Evolutionary conservation across 2,888 invertebrate genomes (phyloP).

Genomic region (Sinopyrophorus schimmeli): DNA sequence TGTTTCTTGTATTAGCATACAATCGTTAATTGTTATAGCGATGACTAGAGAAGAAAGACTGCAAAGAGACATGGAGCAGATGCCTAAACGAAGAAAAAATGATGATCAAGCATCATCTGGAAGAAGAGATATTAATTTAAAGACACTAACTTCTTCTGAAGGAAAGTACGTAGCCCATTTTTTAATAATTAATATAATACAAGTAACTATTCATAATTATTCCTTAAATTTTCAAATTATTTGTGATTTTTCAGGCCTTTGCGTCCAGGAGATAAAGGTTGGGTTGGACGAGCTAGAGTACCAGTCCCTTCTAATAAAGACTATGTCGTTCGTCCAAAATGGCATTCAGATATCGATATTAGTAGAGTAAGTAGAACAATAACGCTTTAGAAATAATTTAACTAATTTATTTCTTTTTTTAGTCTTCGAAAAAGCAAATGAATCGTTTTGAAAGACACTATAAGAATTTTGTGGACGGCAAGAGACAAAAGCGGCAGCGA

Average conservation of each 20-base stretch:
- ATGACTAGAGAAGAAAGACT: slow-evolving; percentile 92
- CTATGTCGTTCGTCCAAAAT: slow-evolving; percentile 92
- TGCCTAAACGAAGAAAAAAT: slow-evolving; percentile 63
- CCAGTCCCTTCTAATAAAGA: slow-evolving; percentile 95
- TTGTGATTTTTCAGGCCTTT: slow-evolving; percentile 60
- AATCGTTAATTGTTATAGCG: slow-evolving; percentile 55
- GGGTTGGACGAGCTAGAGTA: slow-evolving; percentile 92
- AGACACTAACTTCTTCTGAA: slow-evolving; percentile 61
- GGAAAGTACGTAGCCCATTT: slow-evolving; percentile 57
- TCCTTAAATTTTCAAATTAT: slow-evolving; percentile 2
- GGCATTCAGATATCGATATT: slow-evolving; percentile 86
- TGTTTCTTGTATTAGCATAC: not conserved
- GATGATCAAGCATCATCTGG: slow-evolving; percentile 56
- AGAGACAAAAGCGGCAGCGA: slow-evolving; percentile 76
- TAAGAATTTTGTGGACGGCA: slow-evolving; percentile 86
- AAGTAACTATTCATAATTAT: not conserved
- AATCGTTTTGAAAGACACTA: slow-evolving; percentile 91
- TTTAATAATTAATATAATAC: not conserved
- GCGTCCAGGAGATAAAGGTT: slow-evolving; percentile 93
- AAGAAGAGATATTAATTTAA: slow-evolving; percentile 65
- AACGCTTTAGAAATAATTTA: not conserved
- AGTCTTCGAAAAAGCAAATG: slow-evolving; percentile 81
- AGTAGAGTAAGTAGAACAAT: slow-evolving; percentile 64
- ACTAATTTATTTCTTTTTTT: slow-evolving; percentile 41
- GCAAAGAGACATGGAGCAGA: slow-evolving; percentile 88